These are phyloP conservation scores for Allolobophora icterica DNA, from an alignment of 2,888 invertebrate genomes.

Conservation along the genomic window DNA sequence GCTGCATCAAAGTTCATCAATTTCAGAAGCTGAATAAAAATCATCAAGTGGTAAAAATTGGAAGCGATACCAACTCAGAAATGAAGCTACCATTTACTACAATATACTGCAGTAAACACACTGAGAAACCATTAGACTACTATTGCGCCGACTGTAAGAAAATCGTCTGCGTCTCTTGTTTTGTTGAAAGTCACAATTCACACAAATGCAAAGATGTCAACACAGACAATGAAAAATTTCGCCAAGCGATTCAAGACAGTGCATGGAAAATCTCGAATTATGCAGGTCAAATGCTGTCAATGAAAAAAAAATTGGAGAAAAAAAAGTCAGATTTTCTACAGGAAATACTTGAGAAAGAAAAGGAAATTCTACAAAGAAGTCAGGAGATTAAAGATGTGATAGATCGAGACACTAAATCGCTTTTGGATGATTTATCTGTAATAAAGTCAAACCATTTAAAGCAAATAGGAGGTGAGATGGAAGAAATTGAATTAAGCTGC, in stretches of 20 bases:
- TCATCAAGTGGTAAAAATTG: background rate
- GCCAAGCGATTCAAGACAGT: background rate
- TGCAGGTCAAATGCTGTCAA: background rate
- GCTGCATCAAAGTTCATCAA: background rate
- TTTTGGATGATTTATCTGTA: background rate
- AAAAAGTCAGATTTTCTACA: background rate
- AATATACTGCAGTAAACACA: background rate
- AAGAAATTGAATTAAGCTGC: background rate
- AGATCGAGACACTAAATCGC: background rate
- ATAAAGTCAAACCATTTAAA: background rate
- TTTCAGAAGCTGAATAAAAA: background rate
- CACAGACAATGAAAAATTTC: background rate
- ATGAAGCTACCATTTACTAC: background rate
- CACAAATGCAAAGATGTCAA: background rate
- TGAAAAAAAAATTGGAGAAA: background rate
- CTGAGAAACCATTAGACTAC: background rate
- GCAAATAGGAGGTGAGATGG: background rate
- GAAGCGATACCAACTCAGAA: background rate
- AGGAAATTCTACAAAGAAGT: background rate
- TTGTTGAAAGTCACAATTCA: background rate
- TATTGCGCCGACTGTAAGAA: background rate
- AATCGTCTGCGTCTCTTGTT: background rate
- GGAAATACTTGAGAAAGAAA: background rate
- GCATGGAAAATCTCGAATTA: background rate
- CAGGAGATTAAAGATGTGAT: background rate